These are phyloP conservation scores for Atractosteus spatula DNA, from an alignment of 2,113 vertebrate species.

Conservation along the genomic window DNA sequence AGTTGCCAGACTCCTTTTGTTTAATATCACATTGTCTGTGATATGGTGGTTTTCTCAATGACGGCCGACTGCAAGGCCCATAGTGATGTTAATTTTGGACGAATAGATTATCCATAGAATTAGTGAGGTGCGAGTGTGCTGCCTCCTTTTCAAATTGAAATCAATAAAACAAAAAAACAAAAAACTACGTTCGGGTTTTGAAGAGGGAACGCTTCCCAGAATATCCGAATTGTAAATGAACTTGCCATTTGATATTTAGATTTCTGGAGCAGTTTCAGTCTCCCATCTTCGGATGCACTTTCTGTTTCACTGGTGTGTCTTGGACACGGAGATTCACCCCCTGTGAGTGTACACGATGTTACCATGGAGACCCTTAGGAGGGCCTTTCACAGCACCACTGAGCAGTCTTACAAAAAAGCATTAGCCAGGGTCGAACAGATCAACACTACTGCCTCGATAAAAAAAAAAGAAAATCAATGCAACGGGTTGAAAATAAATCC, in stretches of 20 bases:
- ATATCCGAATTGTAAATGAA: no score
- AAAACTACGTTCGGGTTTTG: no score
- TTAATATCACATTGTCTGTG: no score
- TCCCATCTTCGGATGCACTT: no score
- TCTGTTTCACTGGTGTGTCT: not conserved
- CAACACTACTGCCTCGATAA: not conserved
- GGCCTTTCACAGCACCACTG: not conserved
- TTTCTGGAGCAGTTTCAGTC: no score
- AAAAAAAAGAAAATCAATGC: not conserved
- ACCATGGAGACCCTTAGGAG: slow-evolving; percentile 11
- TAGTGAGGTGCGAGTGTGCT: not conserved
- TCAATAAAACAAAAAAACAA: no score
- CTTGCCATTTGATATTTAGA: no score
- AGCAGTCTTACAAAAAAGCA: not conserved
- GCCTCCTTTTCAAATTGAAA: not conserved
- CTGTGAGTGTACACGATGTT: not conserved
- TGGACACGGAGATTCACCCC: not conserved
- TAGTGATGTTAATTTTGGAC: not conserved
- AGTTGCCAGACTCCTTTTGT: no score
- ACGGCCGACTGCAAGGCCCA: not conserved
- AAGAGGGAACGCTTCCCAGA: no score
- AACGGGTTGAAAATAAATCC: not conserved
- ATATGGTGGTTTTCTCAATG: no score
- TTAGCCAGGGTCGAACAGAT: not conserved
- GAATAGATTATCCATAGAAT: not conserved